phyloP scores from a whole-genome alignment of 2,113 vertebrate genomes.

The Gadus chalcogrammus region DNA sequence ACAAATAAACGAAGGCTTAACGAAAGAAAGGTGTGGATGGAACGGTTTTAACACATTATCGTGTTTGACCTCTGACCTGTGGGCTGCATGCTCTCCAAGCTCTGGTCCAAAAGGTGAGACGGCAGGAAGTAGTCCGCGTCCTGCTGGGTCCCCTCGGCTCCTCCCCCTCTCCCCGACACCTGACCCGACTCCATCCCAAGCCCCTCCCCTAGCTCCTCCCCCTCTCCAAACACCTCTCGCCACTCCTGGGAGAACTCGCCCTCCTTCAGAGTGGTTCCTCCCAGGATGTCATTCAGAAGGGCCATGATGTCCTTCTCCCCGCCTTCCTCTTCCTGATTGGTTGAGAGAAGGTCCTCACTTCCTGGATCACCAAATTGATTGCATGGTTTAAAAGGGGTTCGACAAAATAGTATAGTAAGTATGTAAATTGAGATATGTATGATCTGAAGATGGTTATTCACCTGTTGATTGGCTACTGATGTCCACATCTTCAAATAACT shows the following conservation, averaged over 20 bases:
- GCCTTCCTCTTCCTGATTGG: conserved; percentile 60
- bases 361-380: background rate
- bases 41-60: background rate
- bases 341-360: conserved; percentile 45
- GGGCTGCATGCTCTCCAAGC: conserved; percentile 78
- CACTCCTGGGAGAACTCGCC: conserved; percentile 84
- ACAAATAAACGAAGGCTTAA: too few species aligned
- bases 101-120: conserved; percentile 91
- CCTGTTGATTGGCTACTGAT: conserved; percentile 17
- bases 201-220: conserved; percentile 52
- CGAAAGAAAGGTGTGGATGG: too few species aligned
- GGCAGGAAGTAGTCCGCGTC: conserved; percentile 81
- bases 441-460: background rate
- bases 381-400: too few species aligned
- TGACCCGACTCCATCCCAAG: conserved; percentile 26
- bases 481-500: conserved; percentile 13
- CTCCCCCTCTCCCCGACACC: conserved; percentile 1
- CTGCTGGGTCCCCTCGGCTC: conserved; percentile 60
- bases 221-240: conserved; percentile 84
- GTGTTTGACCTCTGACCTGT: conserved; percentile 65
- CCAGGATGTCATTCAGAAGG: conserved; percentile 87
- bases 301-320: conserved; percentile 81
- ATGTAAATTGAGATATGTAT: too few species aligned
- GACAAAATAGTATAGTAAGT: too few species aligned
- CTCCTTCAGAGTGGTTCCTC: conserved; percentile 78